Conservation (phyloP, 1,140 invertebrate genomes). For the Zaprionus inermis region DNA sequence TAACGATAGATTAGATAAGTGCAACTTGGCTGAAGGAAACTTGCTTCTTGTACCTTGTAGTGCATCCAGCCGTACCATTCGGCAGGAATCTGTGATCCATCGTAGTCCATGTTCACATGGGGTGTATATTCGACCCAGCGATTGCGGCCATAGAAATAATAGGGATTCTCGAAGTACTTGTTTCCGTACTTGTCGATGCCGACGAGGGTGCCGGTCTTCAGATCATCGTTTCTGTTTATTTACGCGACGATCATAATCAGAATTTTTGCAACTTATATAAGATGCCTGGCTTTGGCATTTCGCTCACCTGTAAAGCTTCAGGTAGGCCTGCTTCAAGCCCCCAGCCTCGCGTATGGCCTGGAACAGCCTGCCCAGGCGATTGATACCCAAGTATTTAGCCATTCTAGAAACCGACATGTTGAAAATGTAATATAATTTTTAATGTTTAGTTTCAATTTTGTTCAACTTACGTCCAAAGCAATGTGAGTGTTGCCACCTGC, state of each 20-base stretch:
- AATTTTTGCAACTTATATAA: conserved; percentile 80
- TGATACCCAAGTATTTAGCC: conserved; percentile 88
- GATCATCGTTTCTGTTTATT: conserved; percentile 90
- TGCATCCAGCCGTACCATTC: conserved; percentile 96
- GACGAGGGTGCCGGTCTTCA: conserved; percentile 94
- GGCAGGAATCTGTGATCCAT: conserved; percentile 95
- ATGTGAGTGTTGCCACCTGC: conserved; percentile 56
- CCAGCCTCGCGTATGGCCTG: conserved; percentile 91
- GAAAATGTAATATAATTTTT: conserved; percentile 11
- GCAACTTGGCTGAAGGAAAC: neutral
- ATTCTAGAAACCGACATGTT: conserved; percentile 74
- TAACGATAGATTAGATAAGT: neutral
- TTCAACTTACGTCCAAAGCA: conserved; percentile 64
- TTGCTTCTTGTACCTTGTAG: conserved; percentile 86
- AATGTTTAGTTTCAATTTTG: conserved; percentile 13
- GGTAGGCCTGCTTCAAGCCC: conserved; percentile 88
- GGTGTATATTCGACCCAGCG: conserved; percentile 96
- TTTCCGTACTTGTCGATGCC: conserved; percentile 98
- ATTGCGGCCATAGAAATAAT: conserved; percentile 95
- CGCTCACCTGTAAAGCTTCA: conserved; percentile 90
- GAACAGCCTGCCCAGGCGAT: conserved; percentile 89
- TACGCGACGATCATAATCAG: conserved; percentile 9
- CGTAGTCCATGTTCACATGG: conserved; percentile 92
- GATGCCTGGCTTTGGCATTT: conserved; percentile 37
- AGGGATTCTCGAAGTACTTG: conserved; percentile 97